Evolutionary conservation across 2,113 vertebrate species (phyloP).

Genomic region (Micronycteris hirsuta): DNA sequence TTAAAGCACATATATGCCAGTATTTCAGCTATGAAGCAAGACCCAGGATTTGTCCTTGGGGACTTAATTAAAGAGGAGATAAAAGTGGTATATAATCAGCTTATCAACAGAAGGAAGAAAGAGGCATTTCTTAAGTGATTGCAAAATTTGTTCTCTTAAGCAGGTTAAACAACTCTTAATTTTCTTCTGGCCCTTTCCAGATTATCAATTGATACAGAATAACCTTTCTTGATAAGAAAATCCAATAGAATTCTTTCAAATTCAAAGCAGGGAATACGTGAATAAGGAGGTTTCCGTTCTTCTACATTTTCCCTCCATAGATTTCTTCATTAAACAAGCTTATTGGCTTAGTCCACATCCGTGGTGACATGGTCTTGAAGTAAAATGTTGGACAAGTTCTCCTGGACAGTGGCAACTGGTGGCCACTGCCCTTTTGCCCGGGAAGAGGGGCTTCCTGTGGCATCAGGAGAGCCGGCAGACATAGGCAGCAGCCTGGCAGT

Average conservation of each 20-base stretch:
- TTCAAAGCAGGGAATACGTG: background rate
- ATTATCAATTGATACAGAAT: background rate
- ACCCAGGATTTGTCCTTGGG: background rate
- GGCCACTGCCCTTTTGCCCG: slow-evolving; percentile 1
- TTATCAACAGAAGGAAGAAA: slow-evolving; percentile 47
- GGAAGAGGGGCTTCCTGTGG: slow-evolving; percentile 4
- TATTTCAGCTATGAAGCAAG: slow-evolving; percentile 43
- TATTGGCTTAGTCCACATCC: background rate
- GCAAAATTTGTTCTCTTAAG: slow-evolving; percentile 49
- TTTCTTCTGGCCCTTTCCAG: slow-evolving; percentile 30
- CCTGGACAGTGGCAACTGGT: slow-evolving; percentile 5
- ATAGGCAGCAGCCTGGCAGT: background rate
- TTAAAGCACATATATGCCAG: background rate
- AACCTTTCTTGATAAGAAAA: slow-evolving; percentile 24
- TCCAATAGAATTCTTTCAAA: background rate
- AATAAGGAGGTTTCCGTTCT: background rate
- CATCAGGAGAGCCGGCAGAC: background rate
- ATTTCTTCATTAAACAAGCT: background rate
- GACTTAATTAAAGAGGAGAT: slow-evolving; percentile 51
- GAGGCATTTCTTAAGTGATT: slow-evolving; percentile 52
- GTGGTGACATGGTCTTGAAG: slow-evolving; percentile 45
- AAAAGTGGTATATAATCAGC: slow-evolving; percentile 46
- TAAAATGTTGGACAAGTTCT: slow-evolving; percentile 51
- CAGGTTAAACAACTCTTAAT: slow-evolving; percentile 21
- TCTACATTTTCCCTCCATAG: background rate